These are phyloP conservation scores for Salmo trutta DNA, from an alignment of 2,797 vertebrate species.

Conservation along the genomic window DNA sequence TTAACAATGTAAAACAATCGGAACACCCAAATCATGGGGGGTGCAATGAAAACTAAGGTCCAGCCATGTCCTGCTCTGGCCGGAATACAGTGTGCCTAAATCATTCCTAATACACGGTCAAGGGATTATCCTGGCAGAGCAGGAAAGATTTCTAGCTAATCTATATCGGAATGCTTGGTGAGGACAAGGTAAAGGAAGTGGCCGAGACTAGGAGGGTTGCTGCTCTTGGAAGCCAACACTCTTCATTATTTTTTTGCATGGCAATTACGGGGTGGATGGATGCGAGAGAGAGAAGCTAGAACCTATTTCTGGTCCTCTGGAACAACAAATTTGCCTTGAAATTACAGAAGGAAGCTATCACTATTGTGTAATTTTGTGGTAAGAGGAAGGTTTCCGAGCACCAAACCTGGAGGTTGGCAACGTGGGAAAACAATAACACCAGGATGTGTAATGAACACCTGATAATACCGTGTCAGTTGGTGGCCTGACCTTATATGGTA, in stretches of 20 bases:
- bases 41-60: slow-evolving; percentile 61
- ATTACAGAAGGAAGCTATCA: slow-evolving; percentile 6
- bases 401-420: background rate
- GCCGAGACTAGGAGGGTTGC: slow-evolving; percentile 58
- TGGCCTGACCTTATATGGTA: background rate
- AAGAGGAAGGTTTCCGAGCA: background rate
- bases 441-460: slow-evolving; percentile 12
- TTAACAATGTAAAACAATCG: slow-evolving; percentile 50
- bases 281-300: slow-evolving; percentile 27
- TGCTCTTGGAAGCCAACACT: slow-evolving; percentile 55
- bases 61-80: slow-evolving; percentile 49
- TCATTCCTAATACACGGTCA: slow-evolving; percentile 67
- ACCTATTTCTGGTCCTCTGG: slow-evolving; percentile 33
- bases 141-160: slow-evolving; percentile 81
- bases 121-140: slow-evolving; percentile 75
- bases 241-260: slow-evolving; percentile 57
- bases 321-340: slow-evolving; percentile 19
- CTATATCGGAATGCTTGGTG: slow-evolving; percentile 76
- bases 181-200: slow-evolving; percentile 71
- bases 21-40: slow-evolving; percentile 59
- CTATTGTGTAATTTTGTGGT: slow-evolving; percentile 17
- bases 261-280: slow-evolving; percentile 47
- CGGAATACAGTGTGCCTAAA: slow-evolving; percentile 70
- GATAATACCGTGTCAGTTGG: slow-evolving; percentile 16
- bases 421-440: slow-evolving; percentile 5